phyloP scores from a whole-genome alignment of 2,888 invertebrate species.

The Dynastes tityus region DNA sequence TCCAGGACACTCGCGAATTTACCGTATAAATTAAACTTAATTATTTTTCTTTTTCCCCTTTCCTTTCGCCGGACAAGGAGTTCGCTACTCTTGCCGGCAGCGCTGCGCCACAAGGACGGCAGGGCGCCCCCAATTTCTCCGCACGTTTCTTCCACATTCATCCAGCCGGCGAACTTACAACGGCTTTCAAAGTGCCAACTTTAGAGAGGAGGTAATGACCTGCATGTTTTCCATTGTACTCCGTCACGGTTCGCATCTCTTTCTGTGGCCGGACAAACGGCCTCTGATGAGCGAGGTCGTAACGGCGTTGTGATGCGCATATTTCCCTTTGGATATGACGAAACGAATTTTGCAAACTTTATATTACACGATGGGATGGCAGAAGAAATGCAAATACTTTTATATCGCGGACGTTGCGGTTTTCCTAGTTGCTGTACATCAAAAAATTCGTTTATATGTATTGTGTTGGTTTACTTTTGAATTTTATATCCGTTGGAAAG shows the following conservation, averaged over 20 bases:
- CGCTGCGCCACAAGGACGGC: not conserved
- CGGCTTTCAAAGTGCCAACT: slow-evolving; percentile 35
- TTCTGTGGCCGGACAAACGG: slow-evolving; percentile 38
- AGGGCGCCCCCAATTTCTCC: slow-evolving; percentile 27
- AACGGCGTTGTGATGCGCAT: slow-evolving; percentile 24
- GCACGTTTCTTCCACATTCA: slow-evolving; percentile 30
- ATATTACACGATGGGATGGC: not conserved
- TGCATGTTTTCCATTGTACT: slow-evolving; percentile 35
- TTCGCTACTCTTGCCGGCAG: not conserved
- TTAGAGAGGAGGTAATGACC: slow-evolving; percentile 39
- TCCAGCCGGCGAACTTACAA: slow-evolving; percentile 9
- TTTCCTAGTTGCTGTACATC: not conserved
- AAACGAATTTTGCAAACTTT: slow-evolving; percentile 15
- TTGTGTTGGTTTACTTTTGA: too few species aligned
- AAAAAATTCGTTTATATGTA: too few species aligned
- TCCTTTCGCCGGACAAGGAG: not conserved
- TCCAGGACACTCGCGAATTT: slow-evolving; percentile 28
- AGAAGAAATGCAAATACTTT: slow-evolving; percentile 19
- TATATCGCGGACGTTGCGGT: slow-evolving; percentile 11
- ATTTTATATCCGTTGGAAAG: too few species aligned
- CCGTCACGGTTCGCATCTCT: slow-evolving; percentile 36
- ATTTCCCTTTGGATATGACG: slow-evolving; percentile 25
- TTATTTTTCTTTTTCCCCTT: slow-evolving; percentile 27
- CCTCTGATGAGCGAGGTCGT: slow-evolving; percentile 32
- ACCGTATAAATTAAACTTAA: slow-evolving; percentile 42